Evolutionary conservation across 53 echinoderm and acorn worm genomes (phyloP), one percentile per base, ranked within the genome.

Genomic region (Stichopus horrens): DNA sequence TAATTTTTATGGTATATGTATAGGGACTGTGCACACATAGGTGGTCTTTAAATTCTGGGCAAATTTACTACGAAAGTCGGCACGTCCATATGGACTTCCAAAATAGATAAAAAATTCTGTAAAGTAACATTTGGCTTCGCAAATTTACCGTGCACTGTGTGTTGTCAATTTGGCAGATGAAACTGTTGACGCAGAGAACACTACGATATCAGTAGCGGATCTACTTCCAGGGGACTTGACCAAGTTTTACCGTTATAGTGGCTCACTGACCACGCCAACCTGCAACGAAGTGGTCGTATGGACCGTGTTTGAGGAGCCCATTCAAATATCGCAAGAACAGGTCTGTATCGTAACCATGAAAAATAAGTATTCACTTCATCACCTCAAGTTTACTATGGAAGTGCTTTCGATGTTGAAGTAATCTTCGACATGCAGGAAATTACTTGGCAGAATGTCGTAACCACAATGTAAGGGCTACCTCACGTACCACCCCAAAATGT

Each of bases 201-300:
- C 20, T 51, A 83, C 84, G 5, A 58, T 86, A 23, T 86, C 86
- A 8, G 86, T 86, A 5, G n/a, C 53, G 16, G 54, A 86, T 66
- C 5, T 89, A 37, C 89, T 89, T 8, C 89, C 89, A 7, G 66
- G 19, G 5, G 91, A 91, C 68, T 13, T 84, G 9, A 67, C 75
- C 9, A 60, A 23, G 54, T 94, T 75, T 57, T 94, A 76, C 88
- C 91, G 94, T 10, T 96, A 96, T 91, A 57, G 88, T 7, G 96
- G 96, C 58, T 96, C 96, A 5, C 79, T 94, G 73, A 96, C 96
- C 4, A 96, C 96, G 77, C 96, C 96, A 8, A 75, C 71, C 0
- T 94, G 94, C 55, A 76, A 94, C 53, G 96, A 96, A 79, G 91
- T 90, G 9, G 94, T 96, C 5, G 79, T 92, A 0, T 96, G 96